Base-by-base conservation (phyloP, 2,797 vertebrate species). In the Muscicapa striata region DNA sequence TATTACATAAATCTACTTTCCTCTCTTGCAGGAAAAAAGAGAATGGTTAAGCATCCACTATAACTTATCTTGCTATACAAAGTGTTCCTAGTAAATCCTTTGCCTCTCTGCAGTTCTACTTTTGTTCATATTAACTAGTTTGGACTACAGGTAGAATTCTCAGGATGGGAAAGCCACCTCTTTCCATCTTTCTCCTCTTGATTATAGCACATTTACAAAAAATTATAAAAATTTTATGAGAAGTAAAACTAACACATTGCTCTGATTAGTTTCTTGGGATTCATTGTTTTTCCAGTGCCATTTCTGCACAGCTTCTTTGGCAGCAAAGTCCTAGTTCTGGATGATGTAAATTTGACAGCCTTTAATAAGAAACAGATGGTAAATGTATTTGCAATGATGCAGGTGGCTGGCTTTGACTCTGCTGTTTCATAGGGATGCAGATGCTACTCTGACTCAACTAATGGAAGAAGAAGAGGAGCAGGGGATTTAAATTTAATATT, bases 341-440 rank as follows among this genome's bases (percentile, higher is more conserved):
- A 64, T 94, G 17, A 90, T 76, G 19, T 67, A 67, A 63, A 82
- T 85, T 85, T 92, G 78, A 91, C 87, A 90, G 69, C 12, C 36
- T 58, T 88, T 93, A 93, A 84, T 93, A 94, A 85, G 89, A 92
- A 95, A 64, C 93, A 95, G 84, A 94, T 80, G 84, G 89, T 46
- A 83, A 4, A 3, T 85, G 26, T 80, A 78, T 84, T 91, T 89
- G 73, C 58, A 84, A 62, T 55, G 55, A 66, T 93, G 66, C 79
- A 93, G 74, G 73, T 94, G 87, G 62, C 34, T 88, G 66, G 43
- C 86, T 91, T 92, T 84, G 62, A 68, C n/a, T 87, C 74, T 72
- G 36, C 15, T 91, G 7, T 86, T 94, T 91, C 73, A 62, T 11
- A 83, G n/a, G 36, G 9, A 64, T 86, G 36, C 82, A 91, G 73